Percentiles rank a stretch among this genome's conserved stretches.
These are phyloP conservation scores for Picathartes gymnocephalus DNA, from an alignment of 2,113 vertebrate species.

Conservation along the genomic window DNA sequence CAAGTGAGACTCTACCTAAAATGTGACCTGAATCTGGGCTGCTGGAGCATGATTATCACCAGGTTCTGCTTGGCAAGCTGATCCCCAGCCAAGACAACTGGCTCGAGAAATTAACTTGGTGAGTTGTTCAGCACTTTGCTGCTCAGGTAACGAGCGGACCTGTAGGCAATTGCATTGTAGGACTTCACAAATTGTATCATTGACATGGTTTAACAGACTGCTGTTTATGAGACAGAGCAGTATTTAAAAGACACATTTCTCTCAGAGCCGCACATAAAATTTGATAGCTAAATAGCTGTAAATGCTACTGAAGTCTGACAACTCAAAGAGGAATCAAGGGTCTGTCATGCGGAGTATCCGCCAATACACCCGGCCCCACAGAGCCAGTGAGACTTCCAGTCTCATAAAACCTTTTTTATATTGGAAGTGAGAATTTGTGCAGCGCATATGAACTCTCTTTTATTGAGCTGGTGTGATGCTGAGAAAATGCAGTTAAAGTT, in stretches of 20 bases:
- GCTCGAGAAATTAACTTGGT: neutral
- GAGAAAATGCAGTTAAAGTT: slow-evolving; percentile 71
- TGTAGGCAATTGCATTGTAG: neutral
- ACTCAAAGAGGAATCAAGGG: slow-evolving; percentile 45
- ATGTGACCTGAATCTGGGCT: neutral
- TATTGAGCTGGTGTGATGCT: slow-evolving; percentile 72
- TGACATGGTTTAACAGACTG: slow-evolving; percentile 64
- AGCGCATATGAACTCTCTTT: slow-evolving; percentile 59
- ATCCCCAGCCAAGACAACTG: neutral
- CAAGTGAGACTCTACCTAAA: accelerated
- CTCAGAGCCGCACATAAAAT: slow-evolving; percentile 63
- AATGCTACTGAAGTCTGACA: slow-evolving; percentile 68
- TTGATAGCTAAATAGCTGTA: slow-evolving; percentile 66
- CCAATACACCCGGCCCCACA: slow-evolving; percentile 26
- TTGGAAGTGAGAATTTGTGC: slow-evolving; percentile 67
- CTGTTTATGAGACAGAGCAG: slow-evolving; percentile 59
- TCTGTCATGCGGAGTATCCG: slow-evolving; percentile 30
- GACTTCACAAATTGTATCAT: neutral
- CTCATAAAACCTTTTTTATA: slow-evolving; percentile 73
- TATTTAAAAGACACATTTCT: slow-evolving; percentile 67
- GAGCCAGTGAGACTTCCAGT: slow-evolving; percentile 53
- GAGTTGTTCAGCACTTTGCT: neutral
- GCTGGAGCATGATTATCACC: neutral
- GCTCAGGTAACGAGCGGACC: neutral
- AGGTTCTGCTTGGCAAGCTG: neutral